These are phyloP conservation scores for Cylas formicarius DNA, from an alignment of 1,140 invertebrate species.

Conservation along the genomic window DNA sequence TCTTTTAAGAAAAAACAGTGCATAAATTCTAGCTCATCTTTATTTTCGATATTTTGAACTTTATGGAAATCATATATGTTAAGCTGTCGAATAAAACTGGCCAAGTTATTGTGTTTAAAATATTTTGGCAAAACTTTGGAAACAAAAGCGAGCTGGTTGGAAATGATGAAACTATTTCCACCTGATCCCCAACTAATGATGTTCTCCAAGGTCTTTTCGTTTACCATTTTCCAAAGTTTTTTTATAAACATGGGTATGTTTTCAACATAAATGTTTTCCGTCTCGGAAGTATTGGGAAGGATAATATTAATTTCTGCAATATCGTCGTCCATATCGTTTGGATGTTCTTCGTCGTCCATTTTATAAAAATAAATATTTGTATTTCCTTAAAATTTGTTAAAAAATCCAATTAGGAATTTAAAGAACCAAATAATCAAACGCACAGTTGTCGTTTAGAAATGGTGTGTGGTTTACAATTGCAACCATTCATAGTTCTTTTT, in stretches of 20 bases:
- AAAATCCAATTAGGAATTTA: too few species aligned
- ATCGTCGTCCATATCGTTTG: too few species aligned
- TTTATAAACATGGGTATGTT: conserved; percentile 23
- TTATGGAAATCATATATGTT: conserved; percentile 32
- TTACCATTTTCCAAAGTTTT: conserved; percentile 31
- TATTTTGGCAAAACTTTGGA: conserved; percentile 25
- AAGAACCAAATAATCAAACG: too few species aligned
- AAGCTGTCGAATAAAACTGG: conserved; percentile 29
- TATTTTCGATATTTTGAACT: conserved; percentile 15
- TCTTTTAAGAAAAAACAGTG: conserved; percentile 26
- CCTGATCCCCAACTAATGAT: conserved; percentile 25
- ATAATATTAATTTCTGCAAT: neutral
- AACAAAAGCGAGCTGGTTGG: conserved; percentile 24
- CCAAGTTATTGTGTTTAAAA: conserved; percentile 30
- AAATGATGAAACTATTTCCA: conserved; percentile 28
- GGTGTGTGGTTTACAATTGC: too few species aligned
- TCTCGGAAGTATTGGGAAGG: neutral
- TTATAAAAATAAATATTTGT: too few species aligned
- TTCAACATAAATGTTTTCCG: neutral
- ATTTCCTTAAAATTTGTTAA: too few species aligned
- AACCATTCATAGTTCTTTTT: too few species aligned
- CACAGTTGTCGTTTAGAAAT: too few species aligned
- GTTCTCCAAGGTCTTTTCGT: conserved; percentile 17
- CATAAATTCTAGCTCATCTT: conserved; percentile 18
- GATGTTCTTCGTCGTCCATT: too few species aligned